These are phyloP conservation scores for Drosophila affinis DNA, from an alignment of 2,888 invertebrate genomes.

Conservation along the genomic window DNA sequence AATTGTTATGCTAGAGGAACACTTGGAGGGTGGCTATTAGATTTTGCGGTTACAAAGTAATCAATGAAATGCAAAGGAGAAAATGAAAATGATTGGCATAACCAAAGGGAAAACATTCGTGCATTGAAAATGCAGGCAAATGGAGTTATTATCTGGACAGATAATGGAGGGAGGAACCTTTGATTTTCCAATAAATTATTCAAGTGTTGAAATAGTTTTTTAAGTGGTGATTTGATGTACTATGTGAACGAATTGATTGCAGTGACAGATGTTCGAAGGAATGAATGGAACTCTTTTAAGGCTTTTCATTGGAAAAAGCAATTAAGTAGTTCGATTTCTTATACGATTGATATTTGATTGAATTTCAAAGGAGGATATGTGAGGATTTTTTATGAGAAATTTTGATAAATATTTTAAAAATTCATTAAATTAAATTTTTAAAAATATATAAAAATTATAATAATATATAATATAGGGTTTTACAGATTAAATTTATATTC, in stretches of 20 bases:
- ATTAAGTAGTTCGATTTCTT: neutral
- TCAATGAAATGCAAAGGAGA: conserved; percentile 4
- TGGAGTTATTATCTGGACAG: neutral
- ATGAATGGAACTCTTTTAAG: neutral
- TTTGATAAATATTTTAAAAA: neutral
- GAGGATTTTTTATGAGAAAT: neutral
- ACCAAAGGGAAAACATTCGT: neutral
- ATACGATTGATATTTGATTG: no score
- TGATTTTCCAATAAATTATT: neutral
- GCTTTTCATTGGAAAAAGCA: neutral
- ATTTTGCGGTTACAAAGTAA: conserved; percentile 14
- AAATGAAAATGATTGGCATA: neutral
- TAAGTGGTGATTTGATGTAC: neutral
- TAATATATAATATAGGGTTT: no score
- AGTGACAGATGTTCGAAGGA: neutral
- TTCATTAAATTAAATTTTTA: neutral
- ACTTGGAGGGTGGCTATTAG: conserved; percentile 2
- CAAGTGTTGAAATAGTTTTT: neutral
- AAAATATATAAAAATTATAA: no score
- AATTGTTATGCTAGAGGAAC: conserved; percentile 22
- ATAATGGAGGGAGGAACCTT: neutral
- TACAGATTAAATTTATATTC: no score
- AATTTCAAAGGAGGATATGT: neutral
- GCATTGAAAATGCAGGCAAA: neutral
- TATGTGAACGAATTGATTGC: neutral